These are phyloP conservation scores for Dendrophyllia cribrosa DNA, from an alignment of 64 coral and sea anemone genomes.

Conservation along the genomic window DNA sequence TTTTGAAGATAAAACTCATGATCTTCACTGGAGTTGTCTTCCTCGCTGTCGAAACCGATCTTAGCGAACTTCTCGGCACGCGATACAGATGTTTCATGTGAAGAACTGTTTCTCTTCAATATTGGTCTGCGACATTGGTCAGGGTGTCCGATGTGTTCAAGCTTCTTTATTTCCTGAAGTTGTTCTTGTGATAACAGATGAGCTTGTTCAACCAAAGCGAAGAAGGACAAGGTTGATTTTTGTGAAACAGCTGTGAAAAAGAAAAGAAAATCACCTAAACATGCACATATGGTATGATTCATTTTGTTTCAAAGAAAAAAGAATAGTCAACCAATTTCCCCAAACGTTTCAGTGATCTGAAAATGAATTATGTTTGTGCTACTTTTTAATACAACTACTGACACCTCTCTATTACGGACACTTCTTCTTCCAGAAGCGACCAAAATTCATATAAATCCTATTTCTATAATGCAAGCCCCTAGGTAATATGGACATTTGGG, in stretches of 20 bases:
- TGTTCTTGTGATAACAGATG: neutral
- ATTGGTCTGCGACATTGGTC: neutral
- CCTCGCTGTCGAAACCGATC: neutral
- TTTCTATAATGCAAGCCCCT: no score
- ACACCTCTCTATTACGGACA: no score
- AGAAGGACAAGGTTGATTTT: neutral
- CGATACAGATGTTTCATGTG: neutral
- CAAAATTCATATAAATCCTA: no score
- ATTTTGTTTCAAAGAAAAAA: no score
- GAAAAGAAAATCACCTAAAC: neutral
- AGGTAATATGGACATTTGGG: no score
- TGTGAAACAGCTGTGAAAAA: neutral
- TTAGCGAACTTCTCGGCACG: conserved; percentile 5
- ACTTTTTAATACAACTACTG: no score
- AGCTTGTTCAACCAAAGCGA: conserved; percentile 16
- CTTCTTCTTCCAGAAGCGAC: no score
- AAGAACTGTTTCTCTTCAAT: neutral
- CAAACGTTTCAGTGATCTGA: no score
- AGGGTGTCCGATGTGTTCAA: neutral
- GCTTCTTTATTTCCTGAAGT: neutral
- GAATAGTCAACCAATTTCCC: no score
- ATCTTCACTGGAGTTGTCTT: neutral
- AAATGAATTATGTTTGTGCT: no score
- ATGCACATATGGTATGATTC: no score
- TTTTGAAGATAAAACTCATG: neutral